A percentile compares a stretch with the other conserved stretches of the same genome.
phyloP scores from a whole-genome alignment of 2,888 invertebrate genomes.

The Drosophila antonietae region DNA sequence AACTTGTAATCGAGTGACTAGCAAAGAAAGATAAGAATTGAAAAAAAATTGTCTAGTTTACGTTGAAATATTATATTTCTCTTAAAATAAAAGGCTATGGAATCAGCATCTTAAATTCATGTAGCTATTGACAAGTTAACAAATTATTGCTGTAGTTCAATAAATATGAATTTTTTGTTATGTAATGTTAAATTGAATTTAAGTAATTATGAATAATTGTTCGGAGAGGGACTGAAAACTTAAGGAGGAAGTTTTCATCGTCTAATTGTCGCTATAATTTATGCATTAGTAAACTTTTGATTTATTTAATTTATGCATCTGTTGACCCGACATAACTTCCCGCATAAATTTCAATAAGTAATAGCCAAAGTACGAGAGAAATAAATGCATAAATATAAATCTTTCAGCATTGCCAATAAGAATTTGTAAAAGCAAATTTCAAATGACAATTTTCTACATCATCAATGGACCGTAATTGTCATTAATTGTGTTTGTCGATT shows the following conservation, averaged over 20 bases:
- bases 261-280: slow-evolving; percentile 40
- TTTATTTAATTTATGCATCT: slow-evolving; percentile 65
- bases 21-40: background rate
- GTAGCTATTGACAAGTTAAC: background rate
- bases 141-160: background rate
- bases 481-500: slow-evolving; percentile 66
- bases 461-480: slow-evolving; percentile 73
- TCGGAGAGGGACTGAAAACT: slow-evolving; percentile 23
- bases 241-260: slow-evolving; percentile 27
- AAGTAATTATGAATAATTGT: slow-evolving; percentile 52
- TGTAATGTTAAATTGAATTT: slow-evolving; percentile 21
- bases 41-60: background rate
- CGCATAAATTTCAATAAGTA: slow-evolving; percentile 48
- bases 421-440: slow-evolving; percentile 33
- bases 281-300: slow-evolving; percentile 63
- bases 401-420: slow-evolving; percentile 22
- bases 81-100: too few species aligned
- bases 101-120: too few species aligned
- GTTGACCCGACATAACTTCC: slow-evolving; percentile 31
- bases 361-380: slow-evolving; percentile 24
- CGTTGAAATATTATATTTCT: background rate
- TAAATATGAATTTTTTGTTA: background rate
- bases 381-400: slow-evolving; percentile 29
- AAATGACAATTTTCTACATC: slow-evolving; percentile 48
- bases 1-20: background rate